Base-by-base conservation (phyloP, 1,140 invertebrate genomes). In the Drosophila dunni region DNA sequence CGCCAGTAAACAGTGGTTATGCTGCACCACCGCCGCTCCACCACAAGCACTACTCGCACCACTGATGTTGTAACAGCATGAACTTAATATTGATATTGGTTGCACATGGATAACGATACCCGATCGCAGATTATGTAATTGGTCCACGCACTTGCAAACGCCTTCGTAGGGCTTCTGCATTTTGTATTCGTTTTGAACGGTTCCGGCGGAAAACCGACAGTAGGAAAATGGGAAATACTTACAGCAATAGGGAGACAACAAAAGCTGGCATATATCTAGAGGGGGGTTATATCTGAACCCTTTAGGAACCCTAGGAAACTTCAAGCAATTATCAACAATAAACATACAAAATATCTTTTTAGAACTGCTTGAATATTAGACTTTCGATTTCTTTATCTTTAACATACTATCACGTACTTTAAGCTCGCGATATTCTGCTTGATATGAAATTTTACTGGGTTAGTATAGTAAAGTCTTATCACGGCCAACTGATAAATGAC, bases 51-150 rank as follows among this genome's bases (percentile, higher is more conserved):
- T 29, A 29, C 24, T 29, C 3, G 24, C 24, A 29, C 24, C 24
- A 54, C 24, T 36, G 54, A 69, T 88, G 84, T 80, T 78, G 80
- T 68, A 89, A 89, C 69, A 80, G 24, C 15, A 65, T 86, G 82
- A 86, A 86, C 82, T 84, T 89, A 88, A 89, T 88, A 88, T 89
- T 89, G 78, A 79, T 75, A 79, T 75, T 75, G 50, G 11, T 60
- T 70, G 66, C 58, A 53, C 13, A 64, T 60, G 46, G 65, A 67
- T 73, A 64, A 50, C 68, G 58, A 67, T 79, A 64, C 48, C n/a
- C 17, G 68, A 67, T 58, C 53, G 50, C 36, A 44, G 15, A 50
- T 82, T 83, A 63, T 81, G 72, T 51, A 83, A 83, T 76, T 78
- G 51, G 42, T 38, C 66, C 58, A 45, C 64, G 75, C 69, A 77